These are phyloP conservation scores for Andinoacara biseriatus DNA, from an alignment of 2,113 vertebrate genomes.

Conservation along the genomic window DNA sequence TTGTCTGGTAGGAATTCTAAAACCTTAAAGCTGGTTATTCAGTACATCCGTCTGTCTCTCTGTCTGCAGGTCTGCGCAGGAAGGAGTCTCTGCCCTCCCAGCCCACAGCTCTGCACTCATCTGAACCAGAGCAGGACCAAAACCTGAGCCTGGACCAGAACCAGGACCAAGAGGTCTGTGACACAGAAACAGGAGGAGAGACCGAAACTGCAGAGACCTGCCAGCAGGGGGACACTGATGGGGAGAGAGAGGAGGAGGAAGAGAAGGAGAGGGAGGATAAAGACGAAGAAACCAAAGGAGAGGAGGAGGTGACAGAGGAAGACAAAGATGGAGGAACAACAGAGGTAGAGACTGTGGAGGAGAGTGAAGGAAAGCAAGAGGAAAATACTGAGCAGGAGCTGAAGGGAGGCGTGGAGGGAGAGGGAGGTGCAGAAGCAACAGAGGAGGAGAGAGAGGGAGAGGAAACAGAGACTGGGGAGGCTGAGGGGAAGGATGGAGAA, in stretches of 20 bases:
- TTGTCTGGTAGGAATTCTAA: no score
- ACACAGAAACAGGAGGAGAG: neutral
- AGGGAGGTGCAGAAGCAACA: neutral
- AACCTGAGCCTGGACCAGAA: neutral
- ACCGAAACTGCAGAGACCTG: neutral
- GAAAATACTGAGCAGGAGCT: neutral
- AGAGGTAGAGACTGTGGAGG: neutral
- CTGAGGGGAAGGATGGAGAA: neutral
- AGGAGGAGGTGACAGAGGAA: neutral
- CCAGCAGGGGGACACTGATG: conserved; percentile 13
- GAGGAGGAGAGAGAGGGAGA: neutral
- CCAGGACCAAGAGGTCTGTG: neutral
- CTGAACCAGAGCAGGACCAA: neutral
- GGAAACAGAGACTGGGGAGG: neutral
- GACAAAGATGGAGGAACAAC: neutral
- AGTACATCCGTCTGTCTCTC: neutral
- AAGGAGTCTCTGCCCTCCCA: conserved; percentile 61
- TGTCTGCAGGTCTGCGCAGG: conserved; percentile 53
- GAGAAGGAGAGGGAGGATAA: neutral
- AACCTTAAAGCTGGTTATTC: no score
- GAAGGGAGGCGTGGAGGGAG: no score
- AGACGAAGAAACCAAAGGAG: neutral
- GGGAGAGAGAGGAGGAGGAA: neutral
- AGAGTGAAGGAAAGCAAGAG: rapidly evolving
- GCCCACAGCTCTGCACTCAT: neutral